Conservation (phyloP, 2,113 vertebrate genomes). For the Odontophorus gujanensis region DNA sequence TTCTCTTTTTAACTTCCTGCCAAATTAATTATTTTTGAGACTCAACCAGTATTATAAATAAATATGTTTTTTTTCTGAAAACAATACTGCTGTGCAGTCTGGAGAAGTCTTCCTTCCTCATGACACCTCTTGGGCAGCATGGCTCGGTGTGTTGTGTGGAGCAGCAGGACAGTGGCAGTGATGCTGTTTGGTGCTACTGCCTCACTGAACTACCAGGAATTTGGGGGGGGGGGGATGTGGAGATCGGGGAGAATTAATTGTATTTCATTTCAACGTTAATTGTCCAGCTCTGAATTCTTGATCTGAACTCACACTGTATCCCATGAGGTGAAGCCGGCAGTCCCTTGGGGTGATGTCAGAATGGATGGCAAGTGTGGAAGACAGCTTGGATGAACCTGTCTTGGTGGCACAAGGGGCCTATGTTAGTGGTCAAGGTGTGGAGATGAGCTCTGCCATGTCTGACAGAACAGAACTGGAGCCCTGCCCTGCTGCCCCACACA, state of each 20-base stretch:
- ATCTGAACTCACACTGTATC: accelerated
- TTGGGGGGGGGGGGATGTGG: accelerated
- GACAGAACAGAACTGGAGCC: accelerated
- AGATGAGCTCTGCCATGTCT: accelerated
- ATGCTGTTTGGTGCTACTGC: neutral
- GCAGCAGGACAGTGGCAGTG: neutral
- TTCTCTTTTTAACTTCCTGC: constrained; percentile 9
- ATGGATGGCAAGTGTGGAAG: neutral
- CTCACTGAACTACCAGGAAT: neutral
- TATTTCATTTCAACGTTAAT: neutral
- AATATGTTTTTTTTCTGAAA: neutral
- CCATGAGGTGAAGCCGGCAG: accelerated
- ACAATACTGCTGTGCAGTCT: neutral
- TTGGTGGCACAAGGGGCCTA: accelerated
- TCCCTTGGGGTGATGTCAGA: neutral
- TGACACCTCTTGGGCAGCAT: neutral
- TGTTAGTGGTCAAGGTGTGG: accelerated
- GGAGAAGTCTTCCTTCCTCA: neutral
- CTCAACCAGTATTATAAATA: neutral
- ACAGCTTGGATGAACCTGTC: neutral
- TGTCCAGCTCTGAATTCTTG: neutral
- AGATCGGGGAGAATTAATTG: neutral
- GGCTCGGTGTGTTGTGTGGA: neutral
- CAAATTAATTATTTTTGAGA: constrained; percentile 37
- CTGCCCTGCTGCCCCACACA: neutral